These are phyloP conservation scores for Ceratosolen solmsi DNA, from an alignment of 1,140 invertebrate genomes.

Conservation along the genomic window DNA sequence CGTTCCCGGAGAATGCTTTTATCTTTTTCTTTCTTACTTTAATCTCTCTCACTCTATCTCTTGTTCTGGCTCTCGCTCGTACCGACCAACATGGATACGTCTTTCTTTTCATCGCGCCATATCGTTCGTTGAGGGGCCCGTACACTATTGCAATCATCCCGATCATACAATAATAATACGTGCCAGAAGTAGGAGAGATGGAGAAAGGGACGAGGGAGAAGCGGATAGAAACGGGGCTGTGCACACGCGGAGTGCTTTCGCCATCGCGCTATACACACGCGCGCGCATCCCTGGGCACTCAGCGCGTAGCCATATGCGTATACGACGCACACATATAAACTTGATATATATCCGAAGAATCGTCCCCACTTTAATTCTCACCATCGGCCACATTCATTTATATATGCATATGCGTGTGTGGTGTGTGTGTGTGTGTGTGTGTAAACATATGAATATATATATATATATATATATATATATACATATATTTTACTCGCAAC, in stretches of 20 bases:
- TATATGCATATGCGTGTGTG: neutral
- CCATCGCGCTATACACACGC: conserved; percentile 40
- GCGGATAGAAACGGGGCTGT: conserved; percentile 13
- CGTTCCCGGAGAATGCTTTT: conserved; percentile 47
- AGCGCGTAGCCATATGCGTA: neutral
- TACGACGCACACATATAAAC: neutral
- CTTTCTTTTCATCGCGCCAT: conserved; percentile 19
- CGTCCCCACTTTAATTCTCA: neutral
- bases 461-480: no score
- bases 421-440: neutral
- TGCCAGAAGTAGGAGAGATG: neutral
- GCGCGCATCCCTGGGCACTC: neutral
- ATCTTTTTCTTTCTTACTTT: conserved; percentile 12
- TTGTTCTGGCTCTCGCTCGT: neutral
- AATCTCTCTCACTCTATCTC: neutral
- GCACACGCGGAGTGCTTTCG: conserved; percentile 42
- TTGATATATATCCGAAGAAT: neutral
- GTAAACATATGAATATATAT: no score
- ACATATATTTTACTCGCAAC: no score
- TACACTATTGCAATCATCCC: conserved; percentile 34
- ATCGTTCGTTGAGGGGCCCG: conserved; percentile 9
- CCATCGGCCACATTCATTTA: no score
- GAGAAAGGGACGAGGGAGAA: neutral
- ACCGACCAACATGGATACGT: conserved; percentile 1
- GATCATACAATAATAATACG: conserved; percentile 40